These are phyloP conservation scores for Zaprionus davidi DNA, from an alignment of 1,140 invertebrate genomes.

Conservation along the genomic window DNA sequence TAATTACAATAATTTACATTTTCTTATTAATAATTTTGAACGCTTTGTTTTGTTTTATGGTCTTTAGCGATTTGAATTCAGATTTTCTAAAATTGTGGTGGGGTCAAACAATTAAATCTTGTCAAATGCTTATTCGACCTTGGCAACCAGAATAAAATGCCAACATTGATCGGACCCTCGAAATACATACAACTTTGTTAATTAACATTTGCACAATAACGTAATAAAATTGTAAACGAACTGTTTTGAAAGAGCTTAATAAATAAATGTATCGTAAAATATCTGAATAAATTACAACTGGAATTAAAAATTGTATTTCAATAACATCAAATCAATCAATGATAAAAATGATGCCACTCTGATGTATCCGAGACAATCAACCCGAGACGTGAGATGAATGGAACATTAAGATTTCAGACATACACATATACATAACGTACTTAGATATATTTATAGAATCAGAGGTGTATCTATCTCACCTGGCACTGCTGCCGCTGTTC, in stretches of 20 bases:
- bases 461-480: slow-evolving; percentile 43
- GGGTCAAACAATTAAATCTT: neutral
- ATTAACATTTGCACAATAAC: too few relatives aligned
- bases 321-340: too few relatives aligned
- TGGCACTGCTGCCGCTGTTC: slow-evolving; percentile 83
- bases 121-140: neutral
- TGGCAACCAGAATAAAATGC: neutral
- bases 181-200: too few relatives aligned
- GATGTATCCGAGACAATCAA: too few relatives aligned
- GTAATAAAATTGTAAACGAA: too few relatives aligned
- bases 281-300: too few relatives aligned
- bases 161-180: neutral
- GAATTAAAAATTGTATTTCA: too few relatives aligned
- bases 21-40: neutral
- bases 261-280: too few relatives aligned
- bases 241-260: too few relatives aligned
- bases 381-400: too few relatives aligned
- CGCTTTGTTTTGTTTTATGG: neutral
- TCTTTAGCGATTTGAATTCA: neutral
- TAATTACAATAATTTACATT: neutral
- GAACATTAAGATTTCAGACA: too few relatives aligned
- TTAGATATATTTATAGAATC: neutral
- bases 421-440: neutral
- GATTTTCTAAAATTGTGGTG: neutral
- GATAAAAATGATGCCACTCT: too few relatives aligned